A percentile compares a stretch with the other conserved stretches of the same genome.
Evolutionary conservation across 2,797 vertebrate species (phyloP).

Genomic region (Acanthopagrus latus): DNA sequence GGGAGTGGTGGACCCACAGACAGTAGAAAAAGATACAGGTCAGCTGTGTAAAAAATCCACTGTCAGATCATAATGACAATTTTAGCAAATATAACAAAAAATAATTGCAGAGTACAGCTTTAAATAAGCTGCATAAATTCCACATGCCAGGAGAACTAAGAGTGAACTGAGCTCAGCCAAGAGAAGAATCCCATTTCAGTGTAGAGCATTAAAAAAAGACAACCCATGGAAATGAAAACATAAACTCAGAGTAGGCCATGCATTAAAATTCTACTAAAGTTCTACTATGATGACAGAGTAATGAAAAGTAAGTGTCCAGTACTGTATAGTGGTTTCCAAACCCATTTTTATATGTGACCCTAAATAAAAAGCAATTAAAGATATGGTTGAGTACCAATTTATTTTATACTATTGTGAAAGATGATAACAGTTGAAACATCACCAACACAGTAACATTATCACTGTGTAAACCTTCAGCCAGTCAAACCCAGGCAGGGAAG

Average conservation of each 20-base stretch:
- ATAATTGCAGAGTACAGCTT: no score
- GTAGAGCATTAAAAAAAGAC: not conserved
- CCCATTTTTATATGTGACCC: not conserved
- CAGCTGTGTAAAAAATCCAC: no score
- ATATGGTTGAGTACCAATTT: not conserved
- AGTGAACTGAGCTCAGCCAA: constrained; percentile 48
- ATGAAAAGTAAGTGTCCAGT: not conserved
- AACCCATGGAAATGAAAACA: constrained; percentile 8
- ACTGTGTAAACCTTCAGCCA: not conserved
- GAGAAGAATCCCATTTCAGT: constrained; percentile 1
- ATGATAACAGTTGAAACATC: not conserved
- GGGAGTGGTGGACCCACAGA: no score
- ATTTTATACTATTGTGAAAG: not conserved
- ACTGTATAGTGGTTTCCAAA: not conserved
- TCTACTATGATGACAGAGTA: not conserved
- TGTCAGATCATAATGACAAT: no score
- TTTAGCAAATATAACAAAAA: no score
- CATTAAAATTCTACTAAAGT: constrained; percentile 24
- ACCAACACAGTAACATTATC: not conserved
- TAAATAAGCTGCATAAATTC: not conserved
- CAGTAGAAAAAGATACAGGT: no score
- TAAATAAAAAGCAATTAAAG: not conserved
- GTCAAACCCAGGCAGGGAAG: not conserved
- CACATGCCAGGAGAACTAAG: not conserved
- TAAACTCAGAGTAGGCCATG: constrained; percentile 27